Evolutionary conservation across 2,888 invertebrate genomes (phyloP).

Genomic region (Selenia dentaria): DNA sequence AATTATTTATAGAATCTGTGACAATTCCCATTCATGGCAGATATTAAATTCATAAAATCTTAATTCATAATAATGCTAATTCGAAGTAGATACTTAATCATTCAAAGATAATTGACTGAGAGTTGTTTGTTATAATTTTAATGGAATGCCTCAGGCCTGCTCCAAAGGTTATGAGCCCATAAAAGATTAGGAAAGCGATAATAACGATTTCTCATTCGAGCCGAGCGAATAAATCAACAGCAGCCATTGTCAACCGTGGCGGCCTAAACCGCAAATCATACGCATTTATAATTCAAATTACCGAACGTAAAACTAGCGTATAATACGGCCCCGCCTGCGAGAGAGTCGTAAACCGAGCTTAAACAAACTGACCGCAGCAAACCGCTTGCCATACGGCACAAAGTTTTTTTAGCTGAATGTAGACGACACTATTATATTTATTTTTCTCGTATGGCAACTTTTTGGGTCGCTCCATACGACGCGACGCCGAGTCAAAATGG

Average conservation of each 20-base stretch:
- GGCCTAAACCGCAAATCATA: conserved; percentile 33
- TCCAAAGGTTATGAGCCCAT: conserved; percentile 14
- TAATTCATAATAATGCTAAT: too few relatives aligned
- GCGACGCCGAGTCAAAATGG: conserved; percentile 43
- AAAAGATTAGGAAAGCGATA: conserved; percentile 24
- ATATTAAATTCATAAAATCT: too few relatives aligned
- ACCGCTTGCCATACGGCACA: conserved; percentile 60
- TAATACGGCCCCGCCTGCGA: conserved; percentile 31
- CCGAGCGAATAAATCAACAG: conserved; percentile 30
- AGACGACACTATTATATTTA: conserved; percentile 35
- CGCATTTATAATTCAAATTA: conserved; percentile 37
- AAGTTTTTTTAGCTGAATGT: conserved; percentile 54
- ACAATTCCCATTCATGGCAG: too few relatives aligned
- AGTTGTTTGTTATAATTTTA: conserved; percentile 10
- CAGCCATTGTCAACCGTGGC: conserved; percentile 33
- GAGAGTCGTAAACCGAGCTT: conserved; percentile 48
- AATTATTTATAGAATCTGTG: too few relatives aligned
- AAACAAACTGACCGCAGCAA: conserved; percentile 59
- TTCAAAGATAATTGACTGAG: background rate
- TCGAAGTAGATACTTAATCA: too few relatives aligned
- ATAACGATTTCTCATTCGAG: conserved; percentile 31
- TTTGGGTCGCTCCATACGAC: conserved; percentile 41
- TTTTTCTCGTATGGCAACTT: conserved; percentile 51
- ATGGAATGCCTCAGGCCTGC: conserved; percentile 11
- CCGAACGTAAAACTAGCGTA: conserved; percentile 35